Conservation (phyloP, 2,797 vertebrate genomes). For the Poeciliopsis turneri region DNA sequence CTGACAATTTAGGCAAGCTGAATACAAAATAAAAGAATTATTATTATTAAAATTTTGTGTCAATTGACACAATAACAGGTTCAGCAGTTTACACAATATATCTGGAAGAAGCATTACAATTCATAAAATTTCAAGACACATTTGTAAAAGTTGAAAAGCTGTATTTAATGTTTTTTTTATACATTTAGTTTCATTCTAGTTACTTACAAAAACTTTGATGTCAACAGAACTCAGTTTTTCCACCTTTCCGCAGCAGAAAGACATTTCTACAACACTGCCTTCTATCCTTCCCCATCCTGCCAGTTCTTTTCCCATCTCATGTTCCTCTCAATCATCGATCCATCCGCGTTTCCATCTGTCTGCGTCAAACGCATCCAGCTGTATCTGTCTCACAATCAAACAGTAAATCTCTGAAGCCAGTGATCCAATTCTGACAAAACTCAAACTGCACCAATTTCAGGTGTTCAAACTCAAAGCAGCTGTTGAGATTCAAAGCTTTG, state of each 20-base stretch:
- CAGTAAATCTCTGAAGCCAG: conserved; percentile 34
- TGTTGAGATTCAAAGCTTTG: conserved; percentile 14
- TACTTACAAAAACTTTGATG: conserved; percentile 18
- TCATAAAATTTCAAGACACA: neutral
- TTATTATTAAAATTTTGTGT: too few species aligned
- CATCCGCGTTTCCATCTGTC: conserved; percentile 28
- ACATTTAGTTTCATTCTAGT: neutral
- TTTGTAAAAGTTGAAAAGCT: neutral
- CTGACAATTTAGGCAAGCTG: neutral
- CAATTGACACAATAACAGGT: neutral
- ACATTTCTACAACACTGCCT: conserved; percentile 8
- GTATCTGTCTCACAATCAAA: conserved; percentile 45
- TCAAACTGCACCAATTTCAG: conserved; percentile 11
- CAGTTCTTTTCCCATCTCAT: conserved; percentile 17
- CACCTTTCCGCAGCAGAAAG: conserved; percentile 29
- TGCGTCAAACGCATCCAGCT: conserved; percentile 38
- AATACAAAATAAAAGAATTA: neutral
- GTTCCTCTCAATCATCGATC: conserved; percentile 27
- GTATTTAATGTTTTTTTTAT: neutral
- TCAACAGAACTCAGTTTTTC: conserved; percentile 17
- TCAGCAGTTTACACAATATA: neutral
- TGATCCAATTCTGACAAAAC: conserved; percentile 38
- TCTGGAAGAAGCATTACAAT: neutral
- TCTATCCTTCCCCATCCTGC: neutral
- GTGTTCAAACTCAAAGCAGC: conserved; percentile 29